Percentiles rank a stretch among this genome's conserved stretches.
Evolutionary conservation across 2,888 invertebrate genomes (phyloP).

Genomic region (Nomada fucata): DNA sequence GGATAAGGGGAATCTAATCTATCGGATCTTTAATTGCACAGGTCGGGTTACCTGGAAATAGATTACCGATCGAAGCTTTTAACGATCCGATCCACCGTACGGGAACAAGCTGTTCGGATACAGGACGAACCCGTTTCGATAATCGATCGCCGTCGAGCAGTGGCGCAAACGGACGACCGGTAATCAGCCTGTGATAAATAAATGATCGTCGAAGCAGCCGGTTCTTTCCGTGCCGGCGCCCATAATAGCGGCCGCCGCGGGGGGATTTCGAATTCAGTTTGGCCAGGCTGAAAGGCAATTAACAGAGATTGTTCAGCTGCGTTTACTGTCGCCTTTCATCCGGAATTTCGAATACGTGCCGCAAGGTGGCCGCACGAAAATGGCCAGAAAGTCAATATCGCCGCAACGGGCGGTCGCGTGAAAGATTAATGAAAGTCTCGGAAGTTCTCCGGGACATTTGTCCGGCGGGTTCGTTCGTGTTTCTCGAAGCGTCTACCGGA

Average conservation of each 20-base stretch:
- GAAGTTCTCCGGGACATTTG: slow-evolving; percentile 58
- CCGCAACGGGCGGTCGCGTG: slow-evolving; percentile 46
- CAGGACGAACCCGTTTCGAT: neutral
- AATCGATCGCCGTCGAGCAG: neutral
- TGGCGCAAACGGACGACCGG: neutral
- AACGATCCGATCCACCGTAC: neutral
- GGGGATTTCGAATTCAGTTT: slow-evolving; percentile 45
- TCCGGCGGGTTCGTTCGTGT: slow-evolving; percentile 47
- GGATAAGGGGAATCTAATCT: neutral
- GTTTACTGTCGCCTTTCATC: slow-evolving; percentile 50
- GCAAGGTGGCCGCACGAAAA: slow-evolving; percentile 48
- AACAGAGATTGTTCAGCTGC: slow-evolving; percentile 55
- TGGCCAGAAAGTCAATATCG: slow-evolving; percentile 57
- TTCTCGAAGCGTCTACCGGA: slow-evolving; percentile 27
- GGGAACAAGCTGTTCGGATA: neutral
- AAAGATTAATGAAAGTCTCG: slow-evolving; percentile 62
- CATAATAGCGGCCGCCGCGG: slow-evolving; percentile 11
- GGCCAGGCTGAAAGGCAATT: slow-evolving; percentile 54
- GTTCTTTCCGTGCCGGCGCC: slow-evolving; percentile 2
- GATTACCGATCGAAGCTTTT: neutral
- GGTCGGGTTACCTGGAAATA: neutral
- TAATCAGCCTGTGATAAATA: slow-evolving; percentile 56
- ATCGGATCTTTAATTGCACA: too few relatives aligned
- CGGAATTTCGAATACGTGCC: slow-evolving; percentile 46
- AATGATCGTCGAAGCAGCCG: slow-evolving; percentile 12